phyloP scores from a whole-genome alignment of 2,113 vertebrate species.

The Nannospalax galili region DNA sequence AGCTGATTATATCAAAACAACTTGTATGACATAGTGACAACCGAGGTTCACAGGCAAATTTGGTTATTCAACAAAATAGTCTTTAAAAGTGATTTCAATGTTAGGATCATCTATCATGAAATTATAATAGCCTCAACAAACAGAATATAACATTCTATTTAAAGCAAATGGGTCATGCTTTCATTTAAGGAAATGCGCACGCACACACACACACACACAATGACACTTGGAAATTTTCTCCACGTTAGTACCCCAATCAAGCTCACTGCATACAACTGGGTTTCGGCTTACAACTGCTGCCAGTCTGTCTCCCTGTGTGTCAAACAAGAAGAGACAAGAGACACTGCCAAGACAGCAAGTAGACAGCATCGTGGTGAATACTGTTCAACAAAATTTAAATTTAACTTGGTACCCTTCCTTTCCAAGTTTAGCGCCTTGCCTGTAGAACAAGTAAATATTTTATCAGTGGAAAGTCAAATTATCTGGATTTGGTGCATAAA shows the following conservation, averaged over 20 bases:
- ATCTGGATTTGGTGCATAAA: not conserved
- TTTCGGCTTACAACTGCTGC: conserved; percentile 90
- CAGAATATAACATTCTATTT: conserved; percentile 85
- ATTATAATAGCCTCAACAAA: conserved; percentile 73
- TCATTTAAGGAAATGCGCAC: conserved; percentile 84
- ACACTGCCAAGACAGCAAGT: conserved; percentile 88
- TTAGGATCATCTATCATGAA: conserved; percentile 79
- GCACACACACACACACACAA: conserved; percentile 57
- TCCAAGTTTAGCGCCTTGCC: conserved; percentile 72
- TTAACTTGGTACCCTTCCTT: conserved; percentile 72
- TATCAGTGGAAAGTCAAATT: conserved; percentile 65
- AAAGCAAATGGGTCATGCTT: conserved; percentile 85
- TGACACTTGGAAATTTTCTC: conserved; percentile 70
- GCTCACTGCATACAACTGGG: conserved; percentile 81
- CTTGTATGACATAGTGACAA: not conserved
- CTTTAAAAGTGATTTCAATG: conserved; percentile 81
- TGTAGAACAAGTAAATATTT: conserved; percentile 69
- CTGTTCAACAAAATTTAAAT: conserved; percentile 75
- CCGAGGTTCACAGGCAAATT: conserved; percentile 76
- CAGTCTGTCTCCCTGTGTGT: conserved; percentile 87
- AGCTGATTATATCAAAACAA: conserved; percentile 63
- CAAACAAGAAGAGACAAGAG: conserved; percentile 83
- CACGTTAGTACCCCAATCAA: conserved; percentile 59
- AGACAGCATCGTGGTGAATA: conserved; percentile 84
- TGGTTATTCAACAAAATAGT: conserved; percentile 77